These are phyloP conservation scores for Eptatretus burgeri DNA, from an alignment of 2,113 vertebrate genomes.

Conservation along the genomic window DNA sequence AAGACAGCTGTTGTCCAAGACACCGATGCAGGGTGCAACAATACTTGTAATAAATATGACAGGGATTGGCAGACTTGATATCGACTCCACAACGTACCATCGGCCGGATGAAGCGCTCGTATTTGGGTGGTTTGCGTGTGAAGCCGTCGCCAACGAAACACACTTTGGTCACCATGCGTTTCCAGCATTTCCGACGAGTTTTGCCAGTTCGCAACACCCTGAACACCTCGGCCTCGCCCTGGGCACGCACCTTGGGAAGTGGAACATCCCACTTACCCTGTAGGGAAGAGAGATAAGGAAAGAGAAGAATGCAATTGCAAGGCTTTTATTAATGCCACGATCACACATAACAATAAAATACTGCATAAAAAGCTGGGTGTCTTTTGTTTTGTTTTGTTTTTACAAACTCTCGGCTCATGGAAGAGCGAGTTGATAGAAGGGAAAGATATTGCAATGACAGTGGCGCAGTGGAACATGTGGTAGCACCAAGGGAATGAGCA, in stretches of 20 bases:
- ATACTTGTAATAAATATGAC: too few relatives aligned
- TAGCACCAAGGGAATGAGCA: too few relatives aligned
- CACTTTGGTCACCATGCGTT: conserved; percentile 96
- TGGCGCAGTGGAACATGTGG: too few relatives aligned
- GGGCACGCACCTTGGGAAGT: conserved; percentile 72
- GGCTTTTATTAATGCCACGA: not conserved
- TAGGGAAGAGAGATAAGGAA: conserved; percentile 7
- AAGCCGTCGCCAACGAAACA: conserved; percentile 91
- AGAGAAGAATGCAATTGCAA: not conserved
- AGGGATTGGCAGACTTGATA: too few relatives aligned
- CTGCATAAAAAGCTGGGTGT: not conserved
- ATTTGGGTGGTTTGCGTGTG: conserved; percentile 86
- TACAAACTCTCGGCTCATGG: too few relatives aligned
- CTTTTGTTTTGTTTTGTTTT: not conserved
- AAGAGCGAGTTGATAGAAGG: too few relatives aligned
- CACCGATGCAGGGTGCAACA: too few relatives aligned
- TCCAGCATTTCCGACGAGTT: conserved; percentile 92
- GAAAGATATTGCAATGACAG: too few relatives aligned
- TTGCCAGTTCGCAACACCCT: conserved; percentile 83
- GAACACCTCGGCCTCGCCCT: conserved; percentile 81
- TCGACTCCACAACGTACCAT: conserved; percentile 30
- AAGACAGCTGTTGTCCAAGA: too few relatives aligned
- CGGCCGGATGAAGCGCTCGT: conserved; percentile 82
- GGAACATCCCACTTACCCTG: conserved; percentile 96
- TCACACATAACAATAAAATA: not conserved